Evolutionary conservation across 1,140 invertebrate species (phyloP), one percentile per base, ranked within the genome.

Genomic region (Microvelia longipes): DNA sequence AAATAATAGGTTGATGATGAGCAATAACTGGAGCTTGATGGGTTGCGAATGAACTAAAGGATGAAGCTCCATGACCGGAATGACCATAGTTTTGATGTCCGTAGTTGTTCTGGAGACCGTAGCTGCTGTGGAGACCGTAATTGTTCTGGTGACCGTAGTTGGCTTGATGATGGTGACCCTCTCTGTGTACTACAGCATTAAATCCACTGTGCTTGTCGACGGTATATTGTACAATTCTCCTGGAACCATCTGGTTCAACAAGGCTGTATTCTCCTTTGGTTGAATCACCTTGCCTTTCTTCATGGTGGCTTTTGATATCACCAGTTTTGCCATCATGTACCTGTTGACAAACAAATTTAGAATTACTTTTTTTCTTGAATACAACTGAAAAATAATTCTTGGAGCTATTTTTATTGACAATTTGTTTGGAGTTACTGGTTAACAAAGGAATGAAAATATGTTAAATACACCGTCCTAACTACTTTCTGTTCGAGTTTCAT

Each of bases 281-380:
- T 0, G 80, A 78, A 71, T 81, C 79, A n/a, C 81, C 79, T 69
- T 83, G 79, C 65, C 80, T 77, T 28, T 77, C 74, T 72, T 82
- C 81, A 77, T 80, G 81, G 69, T 82, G 81, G 28, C 73, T 76
- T 69, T 83, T 83, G 50, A 80, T 77, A 75, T 85, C 83, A 29
- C 80, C 80, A 1, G 82, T 83, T 28, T 80, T 75, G 1, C 79
- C 80, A 69, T 84, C 83, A 72, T 81, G 78, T 1, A 85, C 83
- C 15, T 64, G 35, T 50, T n/a, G n/a, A n/a, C n/a, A n/a, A n/a
- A n/a, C n/a, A n/a, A n/a, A n/a, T n/a, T n/a, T n/a, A n/a, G n/a
- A n/a, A n/a, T n/a, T n/a, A n/a, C n/a, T n/a, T n/a, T n/a, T n/a
- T n/a, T n/a, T n/a, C n/a, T n/a, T n/a, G n/a, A n/a, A n/a, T n/a